These are phyloP conservation scores for Sthenelais limicola DNA, from an alignment of 2,888 invertebrate genomes.

Conservation along the genomic window DNA sequence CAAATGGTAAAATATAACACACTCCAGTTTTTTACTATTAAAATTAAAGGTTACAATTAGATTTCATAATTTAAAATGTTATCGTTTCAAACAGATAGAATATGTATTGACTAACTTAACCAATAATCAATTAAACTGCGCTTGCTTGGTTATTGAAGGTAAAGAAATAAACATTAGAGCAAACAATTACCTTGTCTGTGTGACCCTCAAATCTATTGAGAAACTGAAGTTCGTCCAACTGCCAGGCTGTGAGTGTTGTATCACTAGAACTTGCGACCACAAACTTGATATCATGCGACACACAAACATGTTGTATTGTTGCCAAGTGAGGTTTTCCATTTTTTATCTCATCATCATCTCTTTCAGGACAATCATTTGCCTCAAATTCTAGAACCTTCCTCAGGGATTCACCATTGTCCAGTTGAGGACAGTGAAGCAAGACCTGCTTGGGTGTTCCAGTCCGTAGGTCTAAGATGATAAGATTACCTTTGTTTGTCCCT, in stretches of 20 bases:
- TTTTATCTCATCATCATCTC: not conserved
- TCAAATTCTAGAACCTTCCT: not conserved
- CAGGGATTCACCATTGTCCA: too few relatives aligned
- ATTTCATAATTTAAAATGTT: too few relatives aligned
- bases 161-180: too few relatives aligned
- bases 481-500: slow-evolving; percentile 8
- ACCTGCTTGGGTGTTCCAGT: not conserved
- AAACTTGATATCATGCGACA: slow-evolving; percentile 13
- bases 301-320: slow-evolving; percentile 4
- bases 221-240: not conserved
- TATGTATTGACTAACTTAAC: too few relatives aligned
- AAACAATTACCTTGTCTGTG: slow-evolving; percentile 8
- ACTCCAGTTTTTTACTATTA: too few relatives aligned
- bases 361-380: not conserved
- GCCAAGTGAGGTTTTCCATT: slow-evolving; percentile 2
- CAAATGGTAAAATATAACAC: too few relatives aligned
- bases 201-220: not conserved
- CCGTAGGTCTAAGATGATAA: not conserved
- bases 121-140: too few relatives aligned
- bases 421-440: too few relatives aligned
- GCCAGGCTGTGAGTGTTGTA: slow-evolving; percentile 8
- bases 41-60: too few relatives aligned
- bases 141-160: too few relatives aligned
- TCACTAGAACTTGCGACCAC: slow-evolving; percentile 1
- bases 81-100: too few relatives aligned